Evolutionary conservation across 2,888 invertebrate genomes (phyloP).

Genomic region (Creontiades dilutus): DNA sequence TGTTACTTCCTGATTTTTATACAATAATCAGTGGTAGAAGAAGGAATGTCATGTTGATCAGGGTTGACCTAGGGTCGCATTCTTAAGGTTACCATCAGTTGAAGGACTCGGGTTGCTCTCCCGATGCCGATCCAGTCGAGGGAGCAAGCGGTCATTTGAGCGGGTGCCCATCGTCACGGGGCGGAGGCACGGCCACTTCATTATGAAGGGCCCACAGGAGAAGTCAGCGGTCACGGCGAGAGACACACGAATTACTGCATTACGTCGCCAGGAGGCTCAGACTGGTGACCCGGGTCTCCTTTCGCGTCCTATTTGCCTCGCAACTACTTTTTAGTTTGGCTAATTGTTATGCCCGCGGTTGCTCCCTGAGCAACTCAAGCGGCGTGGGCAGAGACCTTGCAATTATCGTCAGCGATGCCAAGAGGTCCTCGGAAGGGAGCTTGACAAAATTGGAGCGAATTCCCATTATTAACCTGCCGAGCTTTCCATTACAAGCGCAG

Average conservation of each 20-base stretch:
- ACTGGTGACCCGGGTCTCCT: constrained; percentile 42
- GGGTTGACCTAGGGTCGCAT: neutral
- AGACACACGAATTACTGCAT: constrained; percentile 61
- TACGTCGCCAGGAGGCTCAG: constrained; percentile 25
- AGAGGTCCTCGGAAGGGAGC: neutral
- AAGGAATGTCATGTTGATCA: neutral
- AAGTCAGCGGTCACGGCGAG: constrained; percentile 49
- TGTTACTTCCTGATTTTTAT: too few relatives aligned
- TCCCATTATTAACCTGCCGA: neutral
- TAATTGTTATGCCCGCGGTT: constrained; percentile 2
- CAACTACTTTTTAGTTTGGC: constrained; percentile 36
- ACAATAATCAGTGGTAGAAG: too few relatives aligned
- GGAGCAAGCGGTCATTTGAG: constrained; percentile 43
- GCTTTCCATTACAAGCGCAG: neutral
- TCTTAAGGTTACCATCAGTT: neutral
- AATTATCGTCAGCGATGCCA: constrained; percentile 16
- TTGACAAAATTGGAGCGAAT: neutral
- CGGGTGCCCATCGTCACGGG: constrained; percentile 56
- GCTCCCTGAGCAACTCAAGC: constrained; percentile 16
- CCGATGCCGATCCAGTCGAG: constrained; percentile 31
- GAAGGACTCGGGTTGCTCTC: neutral
- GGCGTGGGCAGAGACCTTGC: constrained; percentile 7
- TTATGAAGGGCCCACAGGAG: constrained; percentile 48
- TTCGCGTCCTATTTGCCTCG: constrained; percentile 39
- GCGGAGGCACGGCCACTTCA: constrained; percentile 57